Conservation (phyloP, 2,888 invertebrate genomes). For the Eupithecia insigniata region DNA sequence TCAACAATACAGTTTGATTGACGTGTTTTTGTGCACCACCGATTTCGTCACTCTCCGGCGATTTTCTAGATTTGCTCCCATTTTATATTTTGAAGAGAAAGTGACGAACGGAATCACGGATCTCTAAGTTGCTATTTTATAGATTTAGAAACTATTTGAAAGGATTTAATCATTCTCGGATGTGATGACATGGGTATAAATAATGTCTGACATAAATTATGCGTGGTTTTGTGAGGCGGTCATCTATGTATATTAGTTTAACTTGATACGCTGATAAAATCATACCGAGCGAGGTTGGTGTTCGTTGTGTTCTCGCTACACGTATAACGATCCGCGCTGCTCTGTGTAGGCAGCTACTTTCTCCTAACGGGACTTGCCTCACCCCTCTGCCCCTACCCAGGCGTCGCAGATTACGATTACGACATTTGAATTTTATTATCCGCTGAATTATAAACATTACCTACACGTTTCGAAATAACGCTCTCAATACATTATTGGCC, state of each 20-base stretch:
- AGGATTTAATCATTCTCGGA: neutral
- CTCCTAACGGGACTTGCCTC: slow-evolving; percentile 79
- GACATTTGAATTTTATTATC: slow-evolving; percentile 74
- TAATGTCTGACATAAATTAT: neutral
- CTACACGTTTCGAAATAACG: slow-evolving; percentile 59
- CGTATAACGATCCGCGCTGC: slow-evolving; percentile 71
- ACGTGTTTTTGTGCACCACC: slow-evolving; percentile 54
- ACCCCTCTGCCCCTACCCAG: slow-evolving; percentile 54
- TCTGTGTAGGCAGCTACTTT: slow-evolving; percentile 81
- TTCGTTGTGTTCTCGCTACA: slow-evolving; percentile 54
- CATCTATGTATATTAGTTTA: neutral
- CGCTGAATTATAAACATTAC: slow-evolving; percentile 61
- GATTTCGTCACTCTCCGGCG: slow-evolving; percentile 51
- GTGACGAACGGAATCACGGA: slow-evolving; percentile 41
- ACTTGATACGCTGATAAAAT: slow-evolving; percentile 51
- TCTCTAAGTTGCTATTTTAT: slow-evolving; percentile 4
- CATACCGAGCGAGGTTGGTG: slow-evolving; percentile 68
- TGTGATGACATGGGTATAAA: neutral
- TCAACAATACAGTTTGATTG: slow-evolving; percentile 59
- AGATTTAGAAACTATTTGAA: neutral
- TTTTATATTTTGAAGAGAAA: slow-evolving; percentile 61
- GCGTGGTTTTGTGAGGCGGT: neutral
- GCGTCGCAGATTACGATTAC: slow-evolving; percentile 68
- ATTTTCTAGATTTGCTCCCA: slow-evolving; percentile 57
- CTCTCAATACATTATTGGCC: slow-evolving; percentile 52